phyloP scores from a whole-genome alignment of 2,888 invertebrate species.

The Nipponacmea schrenckii region DNA sequence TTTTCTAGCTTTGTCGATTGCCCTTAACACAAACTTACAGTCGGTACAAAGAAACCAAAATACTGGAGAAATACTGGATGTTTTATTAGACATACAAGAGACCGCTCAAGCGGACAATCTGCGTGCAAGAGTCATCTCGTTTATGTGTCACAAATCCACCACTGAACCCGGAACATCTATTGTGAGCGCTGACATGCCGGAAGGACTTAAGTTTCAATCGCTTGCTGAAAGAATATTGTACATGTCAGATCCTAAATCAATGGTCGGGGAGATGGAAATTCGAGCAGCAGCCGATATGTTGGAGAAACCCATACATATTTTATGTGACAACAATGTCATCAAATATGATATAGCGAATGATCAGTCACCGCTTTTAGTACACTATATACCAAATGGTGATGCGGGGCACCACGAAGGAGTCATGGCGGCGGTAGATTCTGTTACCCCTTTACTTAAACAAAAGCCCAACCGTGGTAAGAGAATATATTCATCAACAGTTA shows the following conservation, averaged over 20 bases:
- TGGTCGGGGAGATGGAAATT: background rate
- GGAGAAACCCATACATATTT: background rate
- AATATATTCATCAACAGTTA: too few relatives aligned
- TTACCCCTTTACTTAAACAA: too few relatives aligned
- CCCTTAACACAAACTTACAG: background rate
- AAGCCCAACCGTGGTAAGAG: too few relatives aligned
- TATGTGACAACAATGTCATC: background rate
- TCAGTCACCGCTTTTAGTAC: background rate
- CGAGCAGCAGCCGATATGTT: background rate
- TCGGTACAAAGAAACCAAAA: background rate
- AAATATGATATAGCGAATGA: background rate
- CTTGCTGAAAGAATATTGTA: background rate
- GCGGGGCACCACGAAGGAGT: background rate
- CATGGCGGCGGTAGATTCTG: too few relatives aligned
- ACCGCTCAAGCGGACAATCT: background rate
- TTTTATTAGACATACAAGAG: background rate
- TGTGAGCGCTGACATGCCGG: background rate
- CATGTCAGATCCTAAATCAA: background rate
- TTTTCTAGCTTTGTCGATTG: background rate
- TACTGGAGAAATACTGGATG: background rate
- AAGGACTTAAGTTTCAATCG: background rate
- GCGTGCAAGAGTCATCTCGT: background rate
- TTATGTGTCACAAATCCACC: background rate
- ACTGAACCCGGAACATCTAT: background rate
- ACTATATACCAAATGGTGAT: background rate